A percentile compares a stretch with the other conserved stretches of the same genome.
Conservation (phyloP, 2,797 vertebrate genomes). For the Enteromius argenteus region DNA sequence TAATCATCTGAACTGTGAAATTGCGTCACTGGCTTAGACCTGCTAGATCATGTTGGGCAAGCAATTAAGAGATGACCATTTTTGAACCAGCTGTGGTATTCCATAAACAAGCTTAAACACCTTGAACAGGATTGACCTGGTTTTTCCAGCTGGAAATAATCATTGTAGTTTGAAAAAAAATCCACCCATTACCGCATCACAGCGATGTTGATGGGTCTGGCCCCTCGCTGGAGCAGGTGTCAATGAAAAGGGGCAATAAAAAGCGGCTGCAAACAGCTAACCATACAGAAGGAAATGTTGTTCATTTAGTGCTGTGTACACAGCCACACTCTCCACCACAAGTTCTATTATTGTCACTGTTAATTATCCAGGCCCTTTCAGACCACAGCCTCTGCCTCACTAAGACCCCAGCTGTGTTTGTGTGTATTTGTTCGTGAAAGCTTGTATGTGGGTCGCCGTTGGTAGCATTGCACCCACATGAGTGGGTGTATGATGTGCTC, state of each 20-base stretch:
- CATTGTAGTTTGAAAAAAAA: not conserved
- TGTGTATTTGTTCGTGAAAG: constrained; percentile 27
- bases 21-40: not conserved
- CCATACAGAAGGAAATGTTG: constrained; percentile 70
- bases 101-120: constrained; percentile 13
- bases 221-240: constrained; percentile 69
- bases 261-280: constrained; percentile 58
- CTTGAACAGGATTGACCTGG: not conserved
- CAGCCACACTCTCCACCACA: constrained; percentile 37
- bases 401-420: constrained; percentile 47
- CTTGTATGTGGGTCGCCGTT: constrained; percentile 25
- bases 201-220: constrained; percentile 70
- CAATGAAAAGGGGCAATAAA: constrained; percentile 75
- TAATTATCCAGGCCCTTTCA: constrained; percentile 74
- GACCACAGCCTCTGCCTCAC: constrained; percentile 50
- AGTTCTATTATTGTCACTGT: constrained; percentile 68
- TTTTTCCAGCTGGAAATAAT: constrained; percentile 32
- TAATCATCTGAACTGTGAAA: not conserved
- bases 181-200: constrained; percentile 61
- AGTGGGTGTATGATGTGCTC: constrained; percentile 13
- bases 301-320: constrained; percentile 77
- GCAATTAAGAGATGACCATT: not conserved
- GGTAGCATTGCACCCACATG: constrained; percentile 3
- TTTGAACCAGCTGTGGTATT: not conserved
- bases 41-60: not conserved